Evolutionary conservation across 2,797 vertebrate genomes (phyloP).

Genomic region (Telmatherina bonti): DNA sequence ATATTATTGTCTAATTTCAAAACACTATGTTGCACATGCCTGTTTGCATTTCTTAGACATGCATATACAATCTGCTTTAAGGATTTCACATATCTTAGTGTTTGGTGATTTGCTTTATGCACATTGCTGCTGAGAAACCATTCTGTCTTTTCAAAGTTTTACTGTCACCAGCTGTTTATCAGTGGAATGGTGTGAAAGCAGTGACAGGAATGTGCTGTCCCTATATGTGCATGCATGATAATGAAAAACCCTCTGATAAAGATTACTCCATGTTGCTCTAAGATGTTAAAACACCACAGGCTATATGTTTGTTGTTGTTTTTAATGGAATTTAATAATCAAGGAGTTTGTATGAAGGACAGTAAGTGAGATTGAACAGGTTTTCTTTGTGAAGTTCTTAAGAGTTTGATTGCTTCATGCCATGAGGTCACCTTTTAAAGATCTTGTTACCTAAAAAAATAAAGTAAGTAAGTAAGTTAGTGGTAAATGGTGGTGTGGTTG

Average conservation of each 20-base stretch:
- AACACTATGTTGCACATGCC: neutral
- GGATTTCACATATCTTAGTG: neutral
- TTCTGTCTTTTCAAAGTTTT: neutral
- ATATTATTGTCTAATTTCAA: neutral
- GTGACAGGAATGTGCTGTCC: neutral
- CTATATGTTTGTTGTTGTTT: neutral
- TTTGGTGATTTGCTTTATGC: neutral
- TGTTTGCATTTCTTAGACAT: neutral
- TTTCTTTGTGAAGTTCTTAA: neutral
- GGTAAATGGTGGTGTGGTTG: too few species aligned
- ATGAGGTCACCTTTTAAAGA: neutral
- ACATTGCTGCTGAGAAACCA: neutral
- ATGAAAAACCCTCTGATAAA: neutral
- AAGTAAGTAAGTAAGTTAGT: neutral
- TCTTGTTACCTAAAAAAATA: neutral
- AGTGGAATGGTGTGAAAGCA: constrained; percentile 1
- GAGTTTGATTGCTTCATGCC: neutral
- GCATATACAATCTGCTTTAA: neutral
- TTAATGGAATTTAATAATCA: neutral
- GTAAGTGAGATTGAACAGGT: neutral
- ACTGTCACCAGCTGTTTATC: neutral
- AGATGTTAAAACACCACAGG: neutral
- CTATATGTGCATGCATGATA: neutral
- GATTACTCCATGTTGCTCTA: neutral
- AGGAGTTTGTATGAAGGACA: neutral